Base-by-base conservation (phyloP, 2,797 vertebrate species). In the Falco columbarius region DNA sequence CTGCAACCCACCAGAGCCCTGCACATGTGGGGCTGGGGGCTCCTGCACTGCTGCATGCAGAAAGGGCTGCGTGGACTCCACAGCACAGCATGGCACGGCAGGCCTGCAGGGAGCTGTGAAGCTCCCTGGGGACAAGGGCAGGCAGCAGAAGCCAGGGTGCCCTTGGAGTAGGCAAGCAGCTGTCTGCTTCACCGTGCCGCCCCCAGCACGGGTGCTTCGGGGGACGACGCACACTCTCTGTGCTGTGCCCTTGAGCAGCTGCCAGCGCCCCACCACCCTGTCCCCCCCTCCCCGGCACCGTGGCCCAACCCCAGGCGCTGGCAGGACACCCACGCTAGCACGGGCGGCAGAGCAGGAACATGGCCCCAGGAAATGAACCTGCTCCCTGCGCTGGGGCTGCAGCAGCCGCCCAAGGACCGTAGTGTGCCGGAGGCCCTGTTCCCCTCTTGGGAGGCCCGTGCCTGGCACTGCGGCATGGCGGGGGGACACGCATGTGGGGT, bases 381-480 rank as follows among this genome's bases (percentile, higher is more conserved):
- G 82, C 81, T 88, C 71, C 65, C 68, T 2, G 3, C 0, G 12
- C 44, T 0, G 14, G 9, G 75, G 62, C 68, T 2, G 7, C 12
- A 3, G 47, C 59, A 4, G n/a, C 23, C 5, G 7, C 86, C 44
- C 4, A 0, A 36, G 72, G 2, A 8, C 40, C 0, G 1, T 0
- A 2, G 44, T 1, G 14, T 6, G 62, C 34, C 1, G 0, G 42
- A 46, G 49, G 9, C 21, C 44, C 68, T 0, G 20, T 8, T 23
- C 42, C 42, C 16, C 1, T 1, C 38, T 14, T 5, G 0, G 42
- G 65, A 46, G 9, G 17, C 61, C 73, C 4, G 1, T 1, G 2
- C n/a, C 16, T 3, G 3, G 58, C 7, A 2, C 55, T 1, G 0
- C 0, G 4, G 29, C 63, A 9, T 16, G 1, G 12, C 1, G 1